Percentiles rank a stretch among this genome's conserved stretches.
Evolutionary conservation across 64 coral and sea anemone genomes (phyloP).

Genomic region (Astreopora myriophthalma): DNA sequence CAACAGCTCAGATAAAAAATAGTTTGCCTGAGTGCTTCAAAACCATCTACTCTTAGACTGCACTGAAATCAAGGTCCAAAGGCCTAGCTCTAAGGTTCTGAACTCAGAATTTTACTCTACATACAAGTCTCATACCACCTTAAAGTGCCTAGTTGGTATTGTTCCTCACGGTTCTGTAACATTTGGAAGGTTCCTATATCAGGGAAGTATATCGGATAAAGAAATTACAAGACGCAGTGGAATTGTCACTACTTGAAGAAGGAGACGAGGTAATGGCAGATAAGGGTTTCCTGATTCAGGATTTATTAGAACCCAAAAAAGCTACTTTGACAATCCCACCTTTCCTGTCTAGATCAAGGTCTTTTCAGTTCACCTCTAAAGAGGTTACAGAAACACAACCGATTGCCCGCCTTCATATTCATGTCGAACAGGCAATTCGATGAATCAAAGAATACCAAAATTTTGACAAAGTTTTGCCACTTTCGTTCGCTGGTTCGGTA

Average conservation of each 20-base stretch:
- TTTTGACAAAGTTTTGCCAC: slow-evolving; percentile 34
- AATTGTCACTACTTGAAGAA: neutral
- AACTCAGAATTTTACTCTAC: slow-evolving; percentile 55
- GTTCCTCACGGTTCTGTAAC: slow-evolving; percentile 52
- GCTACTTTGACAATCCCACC: neutral
- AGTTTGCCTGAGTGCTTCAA: slow-evolving; percentile 46
- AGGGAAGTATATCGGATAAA: slow-evolving; percentile 61
- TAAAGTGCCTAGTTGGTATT: slow-evolving; percentile 57
- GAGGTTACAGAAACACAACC: neutral
- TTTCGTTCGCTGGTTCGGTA: slow-evolving; percentile 46
- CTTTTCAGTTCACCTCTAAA: neutral
- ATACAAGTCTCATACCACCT: slow-evolving; percentile 68
- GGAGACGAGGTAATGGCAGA: neutral
- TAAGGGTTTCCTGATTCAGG: neutral
- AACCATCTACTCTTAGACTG: slow-evolving; percentile 30
- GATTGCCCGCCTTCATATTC: neutral
- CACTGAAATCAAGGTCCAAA: slow-evolving; percentile 55
- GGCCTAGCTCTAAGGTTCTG: slow-evolving; percentile 52
- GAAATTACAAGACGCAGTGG: neutral
- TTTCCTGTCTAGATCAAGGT: neutral
- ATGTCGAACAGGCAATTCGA: slow-evolving; percentile 36
- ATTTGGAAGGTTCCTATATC: slow-evolving; percentile 57
- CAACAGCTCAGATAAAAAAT: slow-evolving; percentile 29
- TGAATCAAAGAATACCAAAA: slow-evolving; percentile 63
- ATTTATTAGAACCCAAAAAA: neutral